These are phyloP conservation scores for Anthoscopus minutus DNA, from an alignment of 2,113 vertebrate genomes.

Conservation along the genomic window DNA sequence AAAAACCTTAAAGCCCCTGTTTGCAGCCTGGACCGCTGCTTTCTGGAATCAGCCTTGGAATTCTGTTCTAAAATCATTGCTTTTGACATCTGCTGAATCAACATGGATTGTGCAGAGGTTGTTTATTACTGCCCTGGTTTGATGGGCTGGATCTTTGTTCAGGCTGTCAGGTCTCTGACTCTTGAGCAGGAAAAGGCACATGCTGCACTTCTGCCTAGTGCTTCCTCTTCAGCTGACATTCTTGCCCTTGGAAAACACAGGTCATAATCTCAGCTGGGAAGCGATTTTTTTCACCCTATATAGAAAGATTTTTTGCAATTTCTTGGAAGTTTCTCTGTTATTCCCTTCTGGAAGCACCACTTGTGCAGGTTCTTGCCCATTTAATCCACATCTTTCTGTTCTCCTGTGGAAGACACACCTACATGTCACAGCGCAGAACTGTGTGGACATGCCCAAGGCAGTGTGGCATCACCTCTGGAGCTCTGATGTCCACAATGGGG, in stretches of 20 bases:
- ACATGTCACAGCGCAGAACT: not conserved
- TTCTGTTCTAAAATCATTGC: not conserved
- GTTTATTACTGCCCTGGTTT: not conserved
- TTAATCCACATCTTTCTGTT: not conserved
- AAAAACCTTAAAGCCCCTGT: not conserved
- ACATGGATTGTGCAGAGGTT: not conserved
- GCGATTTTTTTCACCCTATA: not conserved
- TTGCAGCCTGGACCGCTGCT: not conserved
- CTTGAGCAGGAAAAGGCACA: not conserved
- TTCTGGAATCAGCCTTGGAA: not conserved
- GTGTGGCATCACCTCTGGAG: not conserved
- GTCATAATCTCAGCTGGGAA: not conserved
- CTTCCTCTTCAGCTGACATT: not conserved
- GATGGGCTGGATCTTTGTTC: not conserved
- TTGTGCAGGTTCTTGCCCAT: not conserved
- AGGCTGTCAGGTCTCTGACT: not conserved
- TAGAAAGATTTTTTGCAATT: not conserved
- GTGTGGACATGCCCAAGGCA: not conserved
- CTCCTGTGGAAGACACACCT: not conserved
- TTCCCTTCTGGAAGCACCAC: not conserved
- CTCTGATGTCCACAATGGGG: not conserved
- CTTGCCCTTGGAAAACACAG: not conserved
- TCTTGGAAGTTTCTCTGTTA: not conserved
- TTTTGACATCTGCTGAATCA: not conserved
- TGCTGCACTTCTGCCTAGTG: not conserved